These are phyloP conservation scores for Palythoa heliodiscus DNA, from an alignment of 92 coral and sea anemone species.

Conservation along the genomic window DNA sequence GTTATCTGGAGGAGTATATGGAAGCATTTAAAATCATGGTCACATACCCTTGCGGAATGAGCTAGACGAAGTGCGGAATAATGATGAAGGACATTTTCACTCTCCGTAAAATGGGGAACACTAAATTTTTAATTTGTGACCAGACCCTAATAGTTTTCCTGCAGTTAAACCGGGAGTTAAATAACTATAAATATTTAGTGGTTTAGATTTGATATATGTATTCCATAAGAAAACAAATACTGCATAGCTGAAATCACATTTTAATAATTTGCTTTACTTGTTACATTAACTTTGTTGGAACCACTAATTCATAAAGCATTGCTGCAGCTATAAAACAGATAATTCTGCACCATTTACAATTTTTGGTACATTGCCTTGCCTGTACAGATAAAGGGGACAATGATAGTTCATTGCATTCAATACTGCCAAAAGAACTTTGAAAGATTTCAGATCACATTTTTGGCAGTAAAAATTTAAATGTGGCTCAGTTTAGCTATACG, in stretches of 20 bases:
- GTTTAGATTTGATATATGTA: slow-evolving; percentile 8
- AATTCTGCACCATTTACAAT: slow-evolving; percentile 20
- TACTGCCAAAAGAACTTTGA: background rate
- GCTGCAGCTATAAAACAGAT: slow-evolving; percentile 14
- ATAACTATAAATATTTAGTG: background rate
- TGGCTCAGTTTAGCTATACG: slow-evolving; percentile 7
- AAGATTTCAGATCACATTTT: slow-evolving; percentile 1
- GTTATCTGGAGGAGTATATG: slow-evolving; percentile 16
- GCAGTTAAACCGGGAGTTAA: slow-evolving; percentile 17
- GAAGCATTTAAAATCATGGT: slow-evolving; percentile 16
- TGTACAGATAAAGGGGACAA: slow-evolving; percentile 17
- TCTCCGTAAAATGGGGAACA: no score
- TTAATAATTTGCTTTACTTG: slow-evolving; percentile 18
- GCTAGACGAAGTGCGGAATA: slow-evolving; percentile 15
- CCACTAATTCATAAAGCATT: slow-evolving; percentile 8
- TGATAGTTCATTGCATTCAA: slow-evolving; percentile 10
- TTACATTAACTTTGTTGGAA: slow-evolving; percentile 16
- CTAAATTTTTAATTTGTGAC: slow-evolving; percentile 8
- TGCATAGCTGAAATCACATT: slow-evolving; percentile 14
- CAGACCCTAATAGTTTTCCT: slow-evolving; percentile 12
- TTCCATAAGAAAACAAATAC: slow-evolving; percentile 20
- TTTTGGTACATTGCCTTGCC: background rate
- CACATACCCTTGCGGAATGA: slow-evolving; percentile 19
- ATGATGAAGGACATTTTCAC: slow-evolving; percentile 15
- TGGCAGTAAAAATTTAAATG: slow-evolving; percentile 5